A percentile compares a stretch with the other conserved stretches of the same genome.
Conservation (phyloP, 2,888 invertebrate species). For the Corbicula japonica region DNA sequence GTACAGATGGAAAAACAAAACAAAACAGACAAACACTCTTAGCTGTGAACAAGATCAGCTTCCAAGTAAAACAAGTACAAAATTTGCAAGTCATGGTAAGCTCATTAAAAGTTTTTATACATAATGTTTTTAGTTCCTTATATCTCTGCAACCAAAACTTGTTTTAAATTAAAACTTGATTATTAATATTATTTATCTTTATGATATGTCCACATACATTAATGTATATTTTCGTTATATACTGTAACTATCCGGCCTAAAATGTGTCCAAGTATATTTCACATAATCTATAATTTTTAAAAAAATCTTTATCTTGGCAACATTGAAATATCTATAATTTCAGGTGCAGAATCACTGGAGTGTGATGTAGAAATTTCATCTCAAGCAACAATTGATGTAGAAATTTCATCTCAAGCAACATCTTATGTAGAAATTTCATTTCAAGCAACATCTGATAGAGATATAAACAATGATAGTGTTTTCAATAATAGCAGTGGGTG, state of each 20-base stretch:
- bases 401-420: constrained; percentile 13
- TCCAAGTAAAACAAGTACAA: constrained; percentile 5
- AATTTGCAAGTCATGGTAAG: constrained; percentile 17
- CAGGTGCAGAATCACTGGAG: constrained; percentile 34
- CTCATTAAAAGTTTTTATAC: not conserved
- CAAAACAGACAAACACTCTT: constrained; percentile 4
- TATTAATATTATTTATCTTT: constrained; percentile 1
- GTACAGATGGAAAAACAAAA: constrained; percentile 20
- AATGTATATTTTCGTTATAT: not conserved
- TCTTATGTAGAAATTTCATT: constrained; percentile 11
- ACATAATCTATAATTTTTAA: not conserved
- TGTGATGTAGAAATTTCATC: constrained; percentile 33
- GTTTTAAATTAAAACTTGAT: constrained; percentile 1
- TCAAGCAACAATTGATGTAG: constrained; percentile 19
- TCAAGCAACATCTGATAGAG: constrained; percentile 35
- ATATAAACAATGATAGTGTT: constrained; percentile 28
- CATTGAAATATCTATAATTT: constrained; percentile 18
- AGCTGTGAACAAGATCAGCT: constrained; percentile 20
- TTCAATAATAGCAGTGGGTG: constrained; percentile 32
- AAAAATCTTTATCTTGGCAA: not conserved
- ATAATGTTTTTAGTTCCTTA: not conserved
- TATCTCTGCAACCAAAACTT: constrained; percentile 1
- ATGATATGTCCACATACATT: not conserved
- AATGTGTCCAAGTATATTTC: constrained; percentile 1
- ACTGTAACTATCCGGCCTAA: not conserved